Base-by-base conservation (phyloP, 1,140 invertebrate species). In the Diachasmimorpha longicaudata region DNA sequence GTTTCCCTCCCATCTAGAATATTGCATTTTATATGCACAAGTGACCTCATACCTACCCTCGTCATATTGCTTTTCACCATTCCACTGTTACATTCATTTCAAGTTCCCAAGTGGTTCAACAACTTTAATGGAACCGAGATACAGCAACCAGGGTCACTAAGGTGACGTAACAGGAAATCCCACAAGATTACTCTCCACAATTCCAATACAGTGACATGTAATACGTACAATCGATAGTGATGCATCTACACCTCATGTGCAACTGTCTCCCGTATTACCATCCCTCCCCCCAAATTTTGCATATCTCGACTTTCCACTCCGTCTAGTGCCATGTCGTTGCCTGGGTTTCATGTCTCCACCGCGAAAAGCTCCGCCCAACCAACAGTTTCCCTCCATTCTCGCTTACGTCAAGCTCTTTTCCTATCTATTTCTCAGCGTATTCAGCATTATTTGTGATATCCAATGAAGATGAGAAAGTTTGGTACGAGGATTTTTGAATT, bases 261-360 rank as follows among this genome's bases (percentile, higher is more conserved):
- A 52, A 63, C 58, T 63, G 58, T 63, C 48, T 52, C 48, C 14
- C 48, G 48, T 19, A n/a, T 52, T 42, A 42, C 9, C 39, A 42
- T 52, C 16, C 46, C 46, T 16, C 46, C 48, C 11, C 11, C 44
- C 44, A 46, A 16, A 52, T 74, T 74, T 74, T 66, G 67, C 67
- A 72, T 78, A 78, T 78, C 77, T 78, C 68, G 31, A 66, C 72
- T 75, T 78, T 78, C 72, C 77, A 37, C 72, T 78, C 72, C 69
- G 73, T 70, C 77, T 42, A 55, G 19, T 25, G 11, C 1, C 58
- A 52, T 52, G 58, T 63, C 23, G 58, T 8, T 63, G 21, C 19
- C 21, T 63, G 58, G 23, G 58, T 13, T 11, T 63, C 39, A 19
- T 52, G 48, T 52, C 19, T 52, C 48, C 14, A n/a, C 48, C 48